These are phyloP conservation scores for Delichon dasypus DNA, from an alignment of 2,797 vertebrate species.

Conservation along the genomic window DNA sequence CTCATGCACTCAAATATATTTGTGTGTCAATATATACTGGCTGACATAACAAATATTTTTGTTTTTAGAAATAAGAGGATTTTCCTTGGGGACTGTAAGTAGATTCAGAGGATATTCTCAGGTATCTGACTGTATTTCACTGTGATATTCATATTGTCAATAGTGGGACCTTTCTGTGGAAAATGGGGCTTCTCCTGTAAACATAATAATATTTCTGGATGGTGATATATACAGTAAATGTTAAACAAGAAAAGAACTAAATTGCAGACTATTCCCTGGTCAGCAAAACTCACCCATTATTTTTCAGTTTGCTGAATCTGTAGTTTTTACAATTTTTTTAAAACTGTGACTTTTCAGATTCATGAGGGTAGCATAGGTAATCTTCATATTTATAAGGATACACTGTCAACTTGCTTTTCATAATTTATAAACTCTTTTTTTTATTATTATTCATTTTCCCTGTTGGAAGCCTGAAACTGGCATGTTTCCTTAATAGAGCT, in stretches of 20 bases:
- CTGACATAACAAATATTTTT: constrained; percentile 52
- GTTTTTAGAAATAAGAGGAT: constrained; percentile 35
- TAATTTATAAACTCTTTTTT: constrained; percentile 71
- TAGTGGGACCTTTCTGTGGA: constrained; percentile 55
- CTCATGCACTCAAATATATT: background rate
- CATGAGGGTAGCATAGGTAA: constrained; percentile 62
- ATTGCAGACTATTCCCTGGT: constrained; percentile 69
- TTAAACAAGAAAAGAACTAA: constrained; percentile 65
- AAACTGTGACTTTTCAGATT: constrained; percentile 69
- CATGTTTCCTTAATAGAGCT: constrained; percentile 56
- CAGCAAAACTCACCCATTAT: constrained; percentile 71
- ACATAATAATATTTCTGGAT: constrained; percentile 64
- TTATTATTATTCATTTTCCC: constrained; percentile 26
- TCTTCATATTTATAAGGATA: constrained; percentile 76
- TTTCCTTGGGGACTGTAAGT: constrained; percentile 57
- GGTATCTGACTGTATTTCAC: constrained; percentile 44
- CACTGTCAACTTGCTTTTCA: constrained; percentile 69
- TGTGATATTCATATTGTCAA: constrained; percentile 62
- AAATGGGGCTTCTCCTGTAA: constrained; percentile 58
- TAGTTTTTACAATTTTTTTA: constrained; percentile 55
- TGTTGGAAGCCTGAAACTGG: constrained; percentile 55
- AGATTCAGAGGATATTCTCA: constrained; percentile 50
- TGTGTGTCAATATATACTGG: background rate
- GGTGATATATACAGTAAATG: constrained; percentile 60
- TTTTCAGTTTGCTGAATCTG: constrained; percentile 72